Base-by-base conservation (phyloP, 2,888 invertebrate species). In the Apotomis turbidana region DNA sequence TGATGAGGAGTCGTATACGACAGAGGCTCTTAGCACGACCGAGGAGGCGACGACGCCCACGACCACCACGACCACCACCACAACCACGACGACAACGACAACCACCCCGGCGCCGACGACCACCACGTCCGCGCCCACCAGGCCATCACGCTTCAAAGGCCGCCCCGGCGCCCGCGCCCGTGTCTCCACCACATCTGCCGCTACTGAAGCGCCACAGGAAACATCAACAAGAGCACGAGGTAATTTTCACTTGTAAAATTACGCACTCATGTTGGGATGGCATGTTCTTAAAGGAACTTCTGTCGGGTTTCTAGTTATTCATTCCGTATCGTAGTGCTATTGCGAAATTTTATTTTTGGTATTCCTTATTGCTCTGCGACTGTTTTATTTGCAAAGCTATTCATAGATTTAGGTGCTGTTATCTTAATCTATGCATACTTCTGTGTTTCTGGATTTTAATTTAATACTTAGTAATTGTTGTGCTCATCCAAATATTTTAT, bases 21-120 rank as follows among this genome's bases (percentile, higher is more conserved):
- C 94, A 3, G 94, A 94, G 12, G 86, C 89, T 0, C 74, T 90
- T 70, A 87, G 88, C 58, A 93, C 93, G 0, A 91, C 93, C 0
- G 94, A 93, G 70, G 93, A 93, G 75, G 87, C 89, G 3, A 93
- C 94, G 0, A 94, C 95, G 0, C 91, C 94, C 0, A 92, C 94
- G 0, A 93, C 94, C 0, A 88, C 88, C 5, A 85, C 85, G 0
- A 87, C 90, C 3, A 91, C 93, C 0, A 94, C 94, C 0, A 94
- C 94, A 0, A 94, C 95, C 0, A 94, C 95, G 0, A 94, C 95
- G 0, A 94, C 95, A 0, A 93, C 95, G 0, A 92, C 94, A 0
- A 94, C 94, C 0, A 90, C 94, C 0, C 89, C 94, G 4, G 88
- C 95, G 0, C 86, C 94, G 0, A 93, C 94, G 0, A 89, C 93